A percentile compares a stretch with the other conserved stretches of the same genome.
Conservation (phyloP, 2,888 invertebrate species). For the Thereva unica region DNA sequence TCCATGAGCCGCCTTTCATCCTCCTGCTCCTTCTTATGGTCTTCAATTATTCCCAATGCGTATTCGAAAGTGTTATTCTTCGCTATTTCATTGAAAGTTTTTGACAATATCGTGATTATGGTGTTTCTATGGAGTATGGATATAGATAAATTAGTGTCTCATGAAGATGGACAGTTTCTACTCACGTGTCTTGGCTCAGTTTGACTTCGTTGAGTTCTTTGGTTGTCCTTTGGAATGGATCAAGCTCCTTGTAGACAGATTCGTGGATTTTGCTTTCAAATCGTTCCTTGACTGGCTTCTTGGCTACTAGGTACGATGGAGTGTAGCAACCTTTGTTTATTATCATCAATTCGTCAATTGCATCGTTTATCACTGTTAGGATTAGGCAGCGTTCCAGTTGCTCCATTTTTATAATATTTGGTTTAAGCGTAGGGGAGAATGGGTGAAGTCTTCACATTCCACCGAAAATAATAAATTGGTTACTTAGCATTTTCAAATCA, state of each 20-base stretch:
- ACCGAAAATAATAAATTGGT: conserved; percentile 3
- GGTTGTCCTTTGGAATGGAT: conserved; percentile 36
- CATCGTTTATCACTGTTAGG: conserved; percentile 20
- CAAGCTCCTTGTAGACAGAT: conserved; percentile 36
- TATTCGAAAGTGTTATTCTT: conserved; percentile 10
- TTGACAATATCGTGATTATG: conserved; percentile 15
- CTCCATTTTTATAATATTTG: conserved; percentile 12
- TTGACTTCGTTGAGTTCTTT: conserved; percentile 35
- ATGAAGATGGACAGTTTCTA: not conserved
- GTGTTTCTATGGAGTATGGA: conserved; percentile 25
- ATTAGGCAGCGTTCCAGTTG: conserved; percentile 17
- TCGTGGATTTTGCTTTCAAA: conserved; percentile 37
- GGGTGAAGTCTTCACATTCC: not conserved
- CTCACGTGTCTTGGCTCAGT: conserved; percentile 39
- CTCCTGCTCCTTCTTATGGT: conserved; percentile 10
- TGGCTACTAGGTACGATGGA: not conserved
- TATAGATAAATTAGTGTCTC: not conserved
- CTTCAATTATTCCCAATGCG: conserved; percentile 10
- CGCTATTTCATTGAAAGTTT: conserved; percentile 34
- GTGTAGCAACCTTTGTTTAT: conserved; percentile 33
- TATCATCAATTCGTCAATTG: conserved; percentile 36
- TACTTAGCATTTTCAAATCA: not conserved
- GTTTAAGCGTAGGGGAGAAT: no score
- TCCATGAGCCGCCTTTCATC: conserved; percentile 37
- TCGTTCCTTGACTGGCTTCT: conserved; percentile 27